phyloP scores from a whole-genome alignment of 2,888 invertebrate species.

The Scaptomyza flava region DNA sequence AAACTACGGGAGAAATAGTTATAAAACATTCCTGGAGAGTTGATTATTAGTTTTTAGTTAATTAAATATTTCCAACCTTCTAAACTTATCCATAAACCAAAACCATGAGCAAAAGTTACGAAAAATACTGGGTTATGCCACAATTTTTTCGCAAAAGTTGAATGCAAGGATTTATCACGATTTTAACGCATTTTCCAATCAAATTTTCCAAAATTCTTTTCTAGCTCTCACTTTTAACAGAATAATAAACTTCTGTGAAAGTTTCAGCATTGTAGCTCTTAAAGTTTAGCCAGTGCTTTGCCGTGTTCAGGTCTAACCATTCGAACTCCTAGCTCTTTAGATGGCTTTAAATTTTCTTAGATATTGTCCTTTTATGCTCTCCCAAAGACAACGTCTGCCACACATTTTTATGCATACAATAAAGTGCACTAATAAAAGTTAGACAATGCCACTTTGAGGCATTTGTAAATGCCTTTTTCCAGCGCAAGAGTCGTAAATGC shows the following conservation, averaged over 20 bases:
- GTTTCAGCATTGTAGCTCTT: not conserved
- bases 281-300: not conserved
- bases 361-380: no score
- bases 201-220: not conserved
- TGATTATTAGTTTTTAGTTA: no score
- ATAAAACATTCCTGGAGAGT: no score
- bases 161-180: no score
- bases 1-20: not conserved
- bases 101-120: no score
- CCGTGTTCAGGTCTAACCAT: no score
- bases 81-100: no score
- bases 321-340: no score
- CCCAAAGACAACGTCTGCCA: not conserved
- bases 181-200: not conserved
- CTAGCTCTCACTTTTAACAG: not conserved
- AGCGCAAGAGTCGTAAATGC: constrained; percentile 42
- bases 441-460: not conserved
- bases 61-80: no score
- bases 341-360: no score
- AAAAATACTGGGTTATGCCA: no score
- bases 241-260: not conserved
- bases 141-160: no score
- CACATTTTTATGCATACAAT: not conserved
- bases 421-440: not conserved
- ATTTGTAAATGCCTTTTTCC: constrained; percentile 31